These are phyloP conservation scores for Todiramphus chloris DNA, from an alignment of 2,113 vertebrate genomes.

Conservation along the genomic window DNA sequence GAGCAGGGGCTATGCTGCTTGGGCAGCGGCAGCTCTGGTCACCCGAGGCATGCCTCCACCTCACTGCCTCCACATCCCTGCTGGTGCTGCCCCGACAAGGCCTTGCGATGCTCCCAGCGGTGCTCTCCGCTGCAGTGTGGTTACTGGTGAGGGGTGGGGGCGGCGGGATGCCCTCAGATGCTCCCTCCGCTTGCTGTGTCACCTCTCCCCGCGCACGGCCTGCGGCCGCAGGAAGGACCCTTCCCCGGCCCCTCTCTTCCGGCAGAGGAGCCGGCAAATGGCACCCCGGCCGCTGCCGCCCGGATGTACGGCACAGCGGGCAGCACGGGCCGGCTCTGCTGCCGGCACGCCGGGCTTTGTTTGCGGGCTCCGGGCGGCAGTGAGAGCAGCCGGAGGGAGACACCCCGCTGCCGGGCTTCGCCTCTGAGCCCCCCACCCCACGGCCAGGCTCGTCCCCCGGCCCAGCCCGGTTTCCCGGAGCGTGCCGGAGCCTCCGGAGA, in stretches of 20 bases:
- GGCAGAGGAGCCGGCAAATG: conserved; percentile 15
- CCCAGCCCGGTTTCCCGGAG: not conserved
- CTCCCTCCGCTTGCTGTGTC: not conserved
- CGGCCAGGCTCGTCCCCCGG: fast-evolving
- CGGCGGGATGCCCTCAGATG: not conserved
- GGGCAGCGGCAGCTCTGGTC: not conserved
- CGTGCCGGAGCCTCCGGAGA: not conserved
- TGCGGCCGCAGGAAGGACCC: not conserved
- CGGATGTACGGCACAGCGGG: not conserved
- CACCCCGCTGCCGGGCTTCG: not conserved
- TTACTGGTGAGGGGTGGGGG: fast-evolving
- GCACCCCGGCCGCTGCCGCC: not conserved
- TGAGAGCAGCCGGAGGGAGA: fast-evolving
- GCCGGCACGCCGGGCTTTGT: not conserved
- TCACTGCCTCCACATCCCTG: too few relatives aligned
- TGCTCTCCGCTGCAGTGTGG: not conserved
- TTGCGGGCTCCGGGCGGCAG: not conserved
- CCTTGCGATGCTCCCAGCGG: fast-evolving
- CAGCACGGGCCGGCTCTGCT: not conserved
- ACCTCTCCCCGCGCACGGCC: not conserved
- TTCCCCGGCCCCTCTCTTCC: conserved; percentile 3
- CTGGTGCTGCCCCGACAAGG: not conserved
- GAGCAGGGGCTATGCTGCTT: not conserved
- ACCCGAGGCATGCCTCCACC: not conserved
- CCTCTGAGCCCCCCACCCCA: fast-evolving